Conservation (phyloP, 2,888 invertebrate genomes). For the Drosophila acutilabella region DNA sequence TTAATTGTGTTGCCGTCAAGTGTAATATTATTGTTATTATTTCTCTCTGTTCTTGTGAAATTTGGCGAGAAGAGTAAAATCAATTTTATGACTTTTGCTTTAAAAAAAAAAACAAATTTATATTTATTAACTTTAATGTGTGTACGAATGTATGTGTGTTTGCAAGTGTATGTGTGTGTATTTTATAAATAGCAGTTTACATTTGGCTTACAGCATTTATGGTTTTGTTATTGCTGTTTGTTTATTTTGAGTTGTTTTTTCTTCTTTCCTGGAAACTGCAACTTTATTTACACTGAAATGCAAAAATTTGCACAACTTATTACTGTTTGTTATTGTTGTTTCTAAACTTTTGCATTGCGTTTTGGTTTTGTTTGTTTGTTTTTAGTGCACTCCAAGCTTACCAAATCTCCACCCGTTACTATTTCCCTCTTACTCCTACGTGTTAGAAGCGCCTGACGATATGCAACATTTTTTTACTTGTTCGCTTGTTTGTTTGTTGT, state of each 20-base stretch:
- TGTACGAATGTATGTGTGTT: conserved; percentile 2
- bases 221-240: conserved; percentile 34
- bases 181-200: conserved; percentile 38
- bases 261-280: conserved; percentile 48
- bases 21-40: not conserved
- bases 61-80: not conserved
- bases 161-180: conserved; percentile 5
- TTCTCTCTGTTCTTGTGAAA: not conserved
- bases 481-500: conserved; percentile 53
- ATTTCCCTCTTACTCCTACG: not conserved
- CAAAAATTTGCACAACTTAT: conserved; percentile 79
- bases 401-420: conserved; percentile 9
- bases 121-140: conserved; percentile 4
- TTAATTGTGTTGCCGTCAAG: conserved; percentile 3
- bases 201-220: conserved; percentile 54
- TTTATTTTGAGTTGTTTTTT: conserved; percentile 31
- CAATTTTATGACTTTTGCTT: conserved; percentile 1
- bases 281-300: conserved; percentile 78
- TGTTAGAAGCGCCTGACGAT: conserved; percentile 51
- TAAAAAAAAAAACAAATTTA: not conserved
- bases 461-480: conserved; percentile 59
- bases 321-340: conserved; percentile 73
- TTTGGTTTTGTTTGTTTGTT: conserved; percentile 64
- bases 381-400: conserved; percentile 53
- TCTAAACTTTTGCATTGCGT: conserved; percentile 68